A percentile compares a stretch with the other conserved stretches of the same genome.
Evolutionary conservation across 2,797 vertebrate species (phyloP).

Genomic region (Cossypha niveicapilla): DNA sequence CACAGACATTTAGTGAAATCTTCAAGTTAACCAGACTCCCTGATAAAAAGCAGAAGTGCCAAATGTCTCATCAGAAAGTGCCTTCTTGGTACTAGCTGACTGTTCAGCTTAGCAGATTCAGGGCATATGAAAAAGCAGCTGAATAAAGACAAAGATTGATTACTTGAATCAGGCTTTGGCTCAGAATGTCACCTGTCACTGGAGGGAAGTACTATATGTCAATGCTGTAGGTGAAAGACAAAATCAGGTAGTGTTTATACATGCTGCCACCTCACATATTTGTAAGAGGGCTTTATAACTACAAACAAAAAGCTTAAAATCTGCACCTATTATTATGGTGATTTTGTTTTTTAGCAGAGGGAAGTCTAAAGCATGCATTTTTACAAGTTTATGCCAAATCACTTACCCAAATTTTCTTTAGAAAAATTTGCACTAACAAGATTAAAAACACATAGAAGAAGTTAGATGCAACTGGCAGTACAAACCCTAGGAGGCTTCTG

Average conservation of each 20-base stretch:
- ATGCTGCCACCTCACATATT: fast-evolving
- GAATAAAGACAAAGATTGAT: not conserved
- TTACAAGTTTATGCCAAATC: not conserved
- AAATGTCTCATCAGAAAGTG: not conserved
- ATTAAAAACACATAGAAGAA: not conserved
- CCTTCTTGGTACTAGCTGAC: not conserved
- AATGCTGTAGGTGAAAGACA: not conserved
- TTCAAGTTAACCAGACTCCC: not conserved
- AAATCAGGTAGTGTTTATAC: not conserved
- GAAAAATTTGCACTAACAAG: not conserved
- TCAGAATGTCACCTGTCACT: not conserved
- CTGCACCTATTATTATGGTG: not conserved
- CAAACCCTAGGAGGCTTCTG: not conserved
- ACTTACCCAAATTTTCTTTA: not conserved
- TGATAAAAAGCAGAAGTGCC: not conserved
- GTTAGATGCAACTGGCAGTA: not conserved
- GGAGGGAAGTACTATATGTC: not conserved
- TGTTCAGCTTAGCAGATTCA: not conserved
- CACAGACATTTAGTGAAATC: not conserved
- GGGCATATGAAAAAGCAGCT: not conserved
- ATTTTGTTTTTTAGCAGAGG: not conserved
- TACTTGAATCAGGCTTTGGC: not conserved
- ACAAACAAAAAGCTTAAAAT: not conserved
- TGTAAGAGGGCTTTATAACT: not conserved
- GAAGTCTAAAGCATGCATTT: not conserved